These are phyloP conservation scores for Mylabris sibirica DNA, from an alignment of 2,888 invertebrate species.

Conservation along the genomic window DNA sequence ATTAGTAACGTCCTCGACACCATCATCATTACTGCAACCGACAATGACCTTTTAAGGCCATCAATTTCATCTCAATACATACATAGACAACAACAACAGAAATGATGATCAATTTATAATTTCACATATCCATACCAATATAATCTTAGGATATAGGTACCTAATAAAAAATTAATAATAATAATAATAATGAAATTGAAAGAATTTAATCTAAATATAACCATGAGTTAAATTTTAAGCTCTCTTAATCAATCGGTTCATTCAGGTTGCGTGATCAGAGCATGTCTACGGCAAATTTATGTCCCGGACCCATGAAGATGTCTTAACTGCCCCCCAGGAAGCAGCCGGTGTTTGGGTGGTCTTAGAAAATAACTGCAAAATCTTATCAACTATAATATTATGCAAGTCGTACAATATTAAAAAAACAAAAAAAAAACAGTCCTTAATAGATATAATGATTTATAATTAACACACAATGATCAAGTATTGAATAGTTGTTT, in stretches of 20 bases:
- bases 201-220: slow-evolving; percentile 41
- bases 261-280: slow-evolving; percentile 56
- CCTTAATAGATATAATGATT: too few species aligned
- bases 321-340: slow-evolving; percentile 60
- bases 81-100: background rate
- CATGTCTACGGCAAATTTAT: slow-evolving; percentile 57
- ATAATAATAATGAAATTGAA: slow-evolving; percentile 30
- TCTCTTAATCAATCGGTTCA: slow-evolving; percentile 55
- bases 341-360: slow-evolving; percentile 56
- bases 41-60: slow-evolving; percentile 12
- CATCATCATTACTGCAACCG: background rate
- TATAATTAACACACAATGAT: slow-evolving; percentile 34
- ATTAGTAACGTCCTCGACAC: slow-evolving; percentile 13
- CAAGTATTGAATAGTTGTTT: too few species aligned
- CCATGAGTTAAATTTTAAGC: slow-evolving; percentile 50
- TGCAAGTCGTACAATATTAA: slow-evolving; percentile 48
- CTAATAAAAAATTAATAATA: background rate
- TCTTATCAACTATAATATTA: slow-evolving; percentile 43
- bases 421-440: background rate
- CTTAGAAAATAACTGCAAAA: slow-evolving; percentile 44
- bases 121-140: background rate
- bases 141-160: background rate
- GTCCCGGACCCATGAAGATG: slow-evolving; percentile 58
- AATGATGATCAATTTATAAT: background rate
- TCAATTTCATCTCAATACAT: background rate